Base-by-base conservation (phyloP, 2,888 invertebrate species). In the Dromius quadrimaculatus region DNA sequence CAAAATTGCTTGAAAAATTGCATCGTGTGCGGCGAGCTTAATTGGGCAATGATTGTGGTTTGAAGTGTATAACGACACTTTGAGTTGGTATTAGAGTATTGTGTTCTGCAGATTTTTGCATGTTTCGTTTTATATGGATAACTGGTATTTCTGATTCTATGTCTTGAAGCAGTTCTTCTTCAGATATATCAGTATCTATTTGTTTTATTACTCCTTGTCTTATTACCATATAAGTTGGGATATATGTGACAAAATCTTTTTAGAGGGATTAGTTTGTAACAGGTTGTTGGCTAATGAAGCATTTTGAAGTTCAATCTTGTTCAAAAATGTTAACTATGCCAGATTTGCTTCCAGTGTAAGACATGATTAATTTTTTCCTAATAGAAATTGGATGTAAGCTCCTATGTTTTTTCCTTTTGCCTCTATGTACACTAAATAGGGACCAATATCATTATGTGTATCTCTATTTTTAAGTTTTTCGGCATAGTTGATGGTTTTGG, bases 171-270 rank as follows among this genome's bases (percentile, higher is more conserved):
- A 43, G 43, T 17, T 43, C 43, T 17, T 43, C 17, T 15, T 43
- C 43, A 1, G 15, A 43, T 13, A 43, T 43, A 3, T 43, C 9
- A 17, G 15, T 43, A 5, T 43, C 43, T 6, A 43, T 15, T 6
- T 43, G 43, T 15, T 43, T 43, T 15, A 43, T 43, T 2, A 43
- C 43, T 43, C 17, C 43, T 43, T 3, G 43, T 17, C 43, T 13
- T 2, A 43, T 43, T 13, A 43, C 17, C 43, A 43, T 43, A 43
- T 43, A 19, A 8, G 43, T 43, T 17, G 43, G 43, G 3, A 43
- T 43, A 17, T 43, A 43, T 17, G 9, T 3, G 4, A 17, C 15
- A 3, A 43, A 17, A 17, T 43, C 5, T 43, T 43, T 43, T 43
- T 13, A 5, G 17, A 43, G 3, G 43, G 43, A 9, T 43, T 43